These are phyloP conservation scores for Trichomycterus rosablanca DNA, from an alignment of 2,113 vertebrate species.

Conservation along the genomic window DNA sequence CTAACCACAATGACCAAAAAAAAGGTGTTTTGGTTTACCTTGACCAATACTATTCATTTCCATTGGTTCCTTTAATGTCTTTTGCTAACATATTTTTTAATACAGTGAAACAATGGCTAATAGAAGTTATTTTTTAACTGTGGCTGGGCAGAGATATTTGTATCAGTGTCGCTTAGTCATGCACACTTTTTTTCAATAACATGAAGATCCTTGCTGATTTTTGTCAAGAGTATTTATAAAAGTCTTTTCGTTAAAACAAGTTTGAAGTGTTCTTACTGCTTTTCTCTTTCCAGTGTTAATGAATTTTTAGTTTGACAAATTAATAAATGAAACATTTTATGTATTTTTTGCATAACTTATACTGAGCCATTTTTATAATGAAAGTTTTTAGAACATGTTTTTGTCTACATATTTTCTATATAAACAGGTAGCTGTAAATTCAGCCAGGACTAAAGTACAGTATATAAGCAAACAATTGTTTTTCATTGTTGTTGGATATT, in stretches of 20 bases:
- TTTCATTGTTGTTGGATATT: no score
- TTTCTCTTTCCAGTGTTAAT: not conserved
- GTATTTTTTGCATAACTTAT: no score
- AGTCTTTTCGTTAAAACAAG: conserved; percentile 61
- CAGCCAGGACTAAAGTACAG: no score
- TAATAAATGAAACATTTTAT: no score
- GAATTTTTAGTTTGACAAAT: no score
- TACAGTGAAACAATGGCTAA: conserved; percentile 30
- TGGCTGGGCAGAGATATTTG: conserved; percentile 49
- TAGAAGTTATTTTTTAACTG: conserved; percentile 65
- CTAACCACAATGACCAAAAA: conserved; percentile 23
- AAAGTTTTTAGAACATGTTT: no score
- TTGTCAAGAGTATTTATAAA: conserved; percentile 74
- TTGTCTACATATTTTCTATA: no score
- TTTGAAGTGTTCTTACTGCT: conserved; percentile 26
- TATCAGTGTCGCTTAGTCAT: conserved; percentile 62
- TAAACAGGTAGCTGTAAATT: no score
- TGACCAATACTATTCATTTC: conserved; percentile 41
- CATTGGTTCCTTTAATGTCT: conserved; percentile 58
- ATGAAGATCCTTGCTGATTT: conserved; percentile 66
- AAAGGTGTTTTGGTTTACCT: conserved; percentile 1
- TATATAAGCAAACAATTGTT: no score
- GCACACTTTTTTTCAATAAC: conserved; percentile 44
- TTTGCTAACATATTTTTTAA: conserved; percentile 59
- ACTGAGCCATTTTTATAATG: no score